Conservation (phyloP, 2,888 invertebrate species). For the Sinohyriopsis cumingii region DNA sequence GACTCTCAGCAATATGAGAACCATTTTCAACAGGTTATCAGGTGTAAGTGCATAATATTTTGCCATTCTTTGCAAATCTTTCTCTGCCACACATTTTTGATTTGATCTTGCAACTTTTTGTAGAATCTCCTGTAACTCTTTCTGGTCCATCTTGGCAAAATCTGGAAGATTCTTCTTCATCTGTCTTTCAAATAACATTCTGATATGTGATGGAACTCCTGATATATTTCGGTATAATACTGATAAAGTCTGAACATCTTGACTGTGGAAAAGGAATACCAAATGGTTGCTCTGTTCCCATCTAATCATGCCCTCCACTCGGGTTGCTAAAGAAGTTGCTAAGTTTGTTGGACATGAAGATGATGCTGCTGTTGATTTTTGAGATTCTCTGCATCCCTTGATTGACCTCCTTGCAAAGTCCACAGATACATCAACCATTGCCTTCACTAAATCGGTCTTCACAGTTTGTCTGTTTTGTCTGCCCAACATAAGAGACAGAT, state of each 20-base stretch:
- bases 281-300: constrained; percentile 53
- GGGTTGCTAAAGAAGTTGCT: constrained; percentile 17
- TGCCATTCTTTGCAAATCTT: constrained; percentile 16
- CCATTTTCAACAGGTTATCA: constrained; percentile 56
- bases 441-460: constrained; percentile 20
- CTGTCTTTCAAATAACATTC: constrained; percentile 44
- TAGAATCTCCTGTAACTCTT: constrained; percentile 26
- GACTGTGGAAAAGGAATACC: constrained; percentile 46
- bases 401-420: constrained; percentile 31
- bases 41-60: constrained; percentile 47
- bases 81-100: constrained; percentile 8
- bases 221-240: constrained; percentile 34
- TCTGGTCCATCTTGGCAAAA: constrained; percentile 21
- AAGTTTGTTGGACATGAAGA: constrained; percentile 1
- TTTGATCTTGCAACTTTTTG: constrained; percentile 31
- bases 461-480: constrained; percentile 10
- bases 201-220: constrained; percentile 33
- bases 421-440: constrained; percentile 25
- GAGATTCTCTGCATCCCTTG: constrained; percentile 17
- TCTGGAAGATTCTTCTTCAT: constrained; percentile 35
- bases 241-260: constrained; percentile 46
- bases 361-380: constrained; percentile 13
- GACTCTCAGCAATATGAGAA: constrained; percentile 43
- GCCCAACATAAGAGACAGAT: constrained; percentile 14
- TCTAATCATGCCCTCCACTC: constrained; percentile 45